Evolutionary conservation across 2,797 vertebrate genomes (phyloP).

Genomic region (Anas acuta): DNA sequence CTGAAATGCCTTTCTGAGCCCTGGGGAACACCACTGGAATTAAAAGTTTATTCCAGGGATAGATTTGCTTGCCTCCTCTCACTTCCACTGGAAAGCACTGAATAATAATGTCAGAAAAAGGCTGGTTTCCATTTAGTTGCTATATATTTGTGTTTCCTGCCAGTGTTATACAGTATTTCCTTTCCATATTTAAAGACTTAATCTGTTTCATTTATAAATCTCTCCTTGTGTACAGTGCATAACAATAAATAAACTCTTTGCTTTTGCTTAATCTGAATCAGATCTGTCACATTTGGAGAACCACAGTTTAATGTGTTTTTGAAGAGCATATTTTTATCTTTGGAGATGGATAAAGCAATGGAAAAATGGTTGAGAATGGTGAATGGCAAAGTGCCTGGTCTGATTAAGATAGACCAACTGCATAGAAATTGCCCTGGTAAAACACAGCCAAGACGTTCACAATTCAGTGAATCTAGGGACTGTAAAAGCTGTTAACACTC

Average conservation of each 20-base stretch:
- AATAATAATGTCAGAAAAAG: background rate
- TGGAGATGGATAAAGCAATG: background rate
- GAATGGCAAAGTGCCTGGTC: conserved; percentile 30
- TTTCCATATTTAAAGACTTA: background rate
- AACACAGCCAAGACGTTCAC: conserved; percentile 1
- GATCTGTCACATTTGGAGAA: background rate
- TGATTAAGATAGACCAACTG: conserved; percentile 34
- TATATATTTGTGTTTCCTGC: background rate
- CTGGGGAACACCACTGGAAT: background rate
- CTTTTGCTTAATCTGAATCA: background rate
- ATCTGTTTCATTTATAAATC: background rate
- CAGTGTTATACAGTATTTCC: background rate
- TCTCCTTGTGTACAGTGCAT: background rate
- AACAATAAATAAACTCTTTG: background rate
- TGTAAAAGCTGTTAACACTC: background rate
- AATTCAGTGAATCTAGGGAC: background rate
- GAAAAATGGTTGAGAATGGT: background rate
- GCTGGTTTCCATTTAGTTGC: background rate
- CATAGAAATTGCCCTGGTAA: conserved; percentile 27
- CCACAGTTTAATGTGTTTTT: background rate
- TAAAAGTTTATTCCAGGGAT: background rate
- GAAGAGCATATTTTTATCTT: background rate
- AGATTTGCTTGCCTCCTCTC: background rate
- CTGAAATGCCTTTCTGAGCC: background rate
- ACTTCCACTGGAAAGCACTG: accelerated